phyloP scores from a whole-genome alignment of 1,140 invertebrate species.

The Heliothis subflexa region DNA sequence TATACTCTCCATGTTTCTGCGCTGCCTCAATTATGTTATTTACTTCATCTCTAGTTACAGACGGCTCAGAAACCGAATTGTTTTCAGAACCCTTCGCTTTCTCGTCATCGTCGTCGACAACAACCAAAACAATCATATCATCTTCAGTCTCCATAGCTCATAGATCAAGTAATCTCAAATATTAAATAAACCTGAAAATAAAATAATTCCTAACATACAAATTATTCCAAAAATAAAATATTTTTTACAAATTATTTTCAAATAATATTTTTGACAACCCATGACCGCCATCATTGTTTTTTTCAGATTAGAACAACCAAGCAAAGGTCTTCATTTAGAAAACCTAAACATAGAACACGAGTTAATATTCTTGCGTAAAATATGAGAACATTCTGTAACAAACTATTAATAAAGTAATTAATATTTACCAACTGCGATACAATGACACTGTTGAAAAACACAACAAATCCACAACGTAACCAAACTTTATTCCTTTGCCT shows the following conservation, averaged over 20 bases:
- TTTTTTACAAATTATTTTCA: conserved; percentile 29
- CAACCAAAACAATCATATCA: conserved; percentile 74
- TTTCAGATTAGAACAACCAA: conserved; percentile 1
- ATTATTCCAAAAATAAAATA: background rate
- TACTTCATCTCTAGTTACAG: conserved; percentile 13
- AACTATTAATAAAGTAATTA: background rate
- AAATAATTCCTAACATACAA: background rate
- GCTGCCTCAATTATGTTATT: conserved; percentile 54
- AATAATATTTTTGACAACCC: conserved; percentile 43
- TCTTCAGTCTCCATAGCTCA: conserved; percentile 55
- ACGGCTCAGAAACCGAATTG: conserved; percentile 12
- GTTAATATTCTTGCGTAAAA: background rate
- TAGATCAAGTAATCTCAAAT: conserved; percentile 21
- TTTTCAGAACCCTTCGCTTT: conserved; percentile 38
- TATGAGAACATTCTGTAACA: background rate
- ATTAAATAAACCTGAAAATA: conserved; percentile 26
- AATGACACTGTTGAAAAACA: background rate
- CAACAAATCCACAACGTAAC: background rate
- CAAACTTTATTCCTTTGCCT: conserved; percentile 37
- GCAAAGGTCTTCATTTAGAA: conserved; percentile 29
- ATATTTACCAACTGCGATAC: no score
- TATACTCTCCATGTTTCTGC: conserved; percentile 52
- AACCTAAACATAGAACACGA: background rate
- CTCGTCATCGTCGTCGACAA: conserved; percentile 68
- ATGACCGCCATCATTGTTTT: conserved; percentile 30